A percentile compares a stretch with the other conserved stretches of the same genome.
Evolutionary conservation across 2,113 vertebrate genomes (phyloP).

Genomic region (Jaculus jaculus): DNA sequence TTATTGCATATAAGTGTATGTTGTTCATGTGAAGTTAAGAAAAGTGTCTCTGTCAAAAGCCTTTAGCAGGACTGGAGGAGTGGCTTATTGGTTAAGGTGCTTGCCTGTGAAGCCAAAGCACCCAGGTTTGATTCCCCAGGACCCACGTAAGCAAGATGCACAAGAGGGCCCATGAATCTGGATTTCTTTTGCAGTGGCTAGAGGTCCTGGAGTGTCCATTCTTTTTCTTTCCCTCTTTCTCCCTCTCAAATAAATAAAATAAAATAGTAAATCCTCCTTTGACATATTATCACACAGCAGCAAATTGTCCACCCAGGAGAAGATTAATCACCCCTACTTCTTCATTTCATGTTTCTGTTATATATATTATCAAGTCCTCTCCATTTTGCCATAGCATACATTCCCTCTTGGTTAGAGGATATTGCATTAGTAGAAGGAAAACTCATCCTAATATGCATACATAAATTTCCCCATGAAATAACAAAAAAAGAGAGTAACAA

Average conservation of each 20-base stretch:
- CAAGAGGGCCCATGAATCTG: too few relatives aligned
- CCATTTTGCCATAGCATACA: background rate
- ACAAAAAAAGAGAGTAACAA: background rate
- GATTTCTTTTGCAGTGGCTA: too few relatives aligned
- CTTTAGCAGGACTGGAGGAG: too few relatives aligned
- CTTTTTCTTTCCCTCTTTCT: too few relatives aligned
- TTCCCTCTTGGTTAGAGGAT: background rate
- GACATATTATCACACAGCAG: background rate
- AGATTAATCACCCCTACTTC: accelerated
- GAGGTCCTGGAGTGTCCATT: too few relatives aligned
- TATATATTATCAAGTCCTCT: background rate
- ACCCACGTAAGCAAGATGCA: too few relatives aligned
- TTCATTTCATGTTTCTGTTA: background rate
- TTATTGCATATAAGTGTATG: background rate
- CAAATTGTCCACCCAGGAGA: background rate
- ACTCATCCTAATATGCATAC: background rate
- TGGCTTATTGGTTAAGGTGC: too few relatives aligned
- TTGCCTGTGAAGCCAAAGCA: too few relatives aligned
- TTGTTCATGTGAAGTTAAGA: background rate
- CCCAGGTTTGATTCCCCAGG: too few relatives aligned
- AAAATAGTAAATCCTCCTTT: too few relatives aligned
- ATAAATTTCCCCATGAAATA: background rate
- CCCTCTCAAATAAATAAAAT: too few relatives aligned
- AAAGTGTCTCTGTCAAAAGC: background rate
- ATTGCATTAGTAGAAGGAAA: background rate